phyloP scores from a whole-genome alignment of 2,113 vertebrate species.

The Antennarius striatus region DNA sequence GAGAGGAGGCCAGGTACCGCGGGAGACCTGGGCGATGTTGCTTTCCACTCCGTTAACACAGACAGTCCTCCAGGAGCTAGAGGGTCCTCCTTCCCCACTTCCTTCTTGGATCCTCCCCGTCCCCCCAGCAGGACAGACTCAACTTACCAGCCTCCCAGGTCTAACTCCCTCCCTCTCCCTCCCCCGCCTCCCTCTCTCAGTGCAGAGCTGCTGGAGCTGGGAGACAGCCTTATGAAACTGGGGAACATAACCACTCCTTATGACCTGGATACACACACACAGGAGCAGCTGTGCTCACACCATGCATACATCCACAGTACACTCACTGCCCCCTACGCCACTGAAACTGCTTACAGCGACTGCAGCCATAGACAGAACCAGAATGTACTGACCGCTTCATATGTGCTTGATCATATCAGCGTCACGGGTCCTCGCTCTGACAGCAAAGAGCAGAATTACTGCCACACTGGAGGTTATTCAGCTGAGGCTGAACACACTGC shows the following conservation, averaged over 20 bases:
- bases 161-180: constrained; percentile 56
- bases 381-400: constrained; percentile 24
- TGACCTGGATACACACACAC: constrained; percentile 66
- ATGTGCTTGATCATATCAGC: constrained; percentile 51
- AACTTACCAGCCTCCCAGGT: constrained; percentile 81
- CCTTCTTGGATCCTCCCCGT: constrained; percentile 63
- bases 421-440: constrained; percentile 45
- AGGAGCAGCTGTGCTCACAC: constrained; percentile 56
- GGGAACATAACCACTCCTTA: constrained; percentile 83
- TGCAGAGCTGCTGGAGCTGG: constrained; percentile 89
- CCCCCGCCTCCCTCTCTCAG: constrained; percentile 84
- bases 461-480: constrained; percentile 32
- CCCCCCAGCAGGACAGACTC: constrained; percentile 85
- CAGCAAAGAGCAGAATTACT: constrained; percentile 52
- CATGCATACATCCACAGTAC: constrained; percentile 43
- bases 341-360: constrained; percentile 46
- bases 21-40: constrained; percentile 69
- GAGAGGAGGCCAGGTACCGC: constrained; percentile 38
- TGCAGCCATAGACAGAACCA: constrained; percentile 56
- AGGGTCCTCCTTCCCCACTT: constrained; percentile 43
- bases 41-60: constrained; percentile 48
- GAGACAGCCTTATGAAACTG: constrained; percentile 88
- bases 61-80: constrained; percentile 54
- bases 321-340: constrained; percentile 37
- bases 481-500: constrained; percentile 54